Base-by-base conservation (phyloP, 2,797 vertebrate species). In the Ispidina picta region DNA sequence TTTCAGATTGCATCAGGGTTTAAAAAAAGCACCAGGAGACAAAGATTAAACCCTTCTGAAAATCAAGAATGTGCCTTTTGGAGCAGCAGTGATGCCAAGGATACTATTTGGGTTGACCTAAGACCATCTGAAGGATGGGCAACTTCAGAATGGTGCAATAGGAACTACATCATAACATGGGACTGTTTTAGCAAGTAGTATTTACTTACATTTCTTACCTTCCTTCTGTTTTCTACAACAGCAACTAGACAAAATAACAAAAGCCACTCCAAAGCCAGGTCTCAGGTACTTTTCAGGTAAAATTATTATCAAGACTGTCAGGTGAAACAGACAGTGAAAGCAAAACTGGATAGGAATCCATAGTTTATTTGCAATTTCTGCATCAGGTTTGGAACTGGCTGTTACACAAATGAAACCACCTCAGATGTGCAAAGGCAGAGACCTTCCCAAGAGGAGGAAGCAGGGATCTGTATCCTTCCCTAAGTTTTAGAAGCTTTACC, bases 351-450 rank as follows among this genome's bases (percentile, higher is more conserved):
- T 84, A 80, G n/a, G 8, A 88, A 92, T 49, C 59, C 83, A 60
- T 73, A 74, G 69, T 64, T 60, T 73, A 91, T 82, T 88, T 95
- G 68, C 65, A 68, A 11, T 83, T 88, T 81, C 39, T 51, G 51
- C 82, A 82, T 83, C 81, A 66, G 26, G 81, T 86, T 91, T 87
- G 90, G 78, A 93, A 90, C 58, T 88, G 91, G 77, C 83, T 74
- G 55, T 72, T 33, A 70, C 48, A 87, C 65, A 84, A 82, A 86
- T 74, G 82, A 90, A 93, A 94, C 59, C 55, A 82, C 29, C 83
- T 95, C 81, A 84, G 83, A 77, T 77, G 84, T 44, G 63, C 70
- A 85, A 90, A 79, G 74, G 43, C 86, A 91, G 62, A 86, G 74
- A 78, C 88, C 70, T 90, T 93, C 92, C 75, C 84, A 84, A 66